Conservation (phyloP, 2,797 vertebrate genomes). For the Coregonus sp. region DNA sequence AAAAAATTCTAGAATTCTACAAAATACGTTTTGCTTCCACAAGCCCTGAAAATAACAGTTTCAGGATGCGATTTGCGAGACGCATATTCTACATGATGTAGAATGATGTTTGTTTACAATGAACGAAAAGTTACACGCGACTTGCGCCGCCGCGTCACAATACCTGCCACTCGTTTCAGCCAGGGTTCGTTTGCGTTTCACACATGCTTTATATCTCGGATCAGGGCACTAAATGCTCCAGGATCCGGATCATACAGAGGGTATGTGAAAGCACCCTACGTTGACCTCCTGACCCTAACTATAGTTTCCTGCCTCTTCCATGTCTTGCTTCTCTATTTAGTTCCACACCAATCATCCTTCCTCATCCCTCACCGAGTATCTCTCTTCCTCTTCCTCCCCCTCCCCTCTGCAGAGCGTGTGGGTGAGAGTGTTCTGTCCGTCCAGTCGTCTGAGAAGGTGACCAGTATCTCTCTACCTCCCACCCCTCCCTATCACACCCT, state of each 20-base stretch:
- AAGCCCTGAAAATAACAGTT: too few relatives aligned
- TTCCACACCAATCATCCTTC: neutral
- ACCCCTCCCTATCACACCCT: conserved; percentile 89
- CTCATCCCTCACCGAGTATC: neutral
- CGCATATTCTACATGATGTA: neutral
- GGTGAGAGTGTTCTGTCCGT: conserved; percentile 80
- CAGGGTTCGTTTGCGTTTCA: neutral
- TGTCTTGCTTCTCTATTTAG: neutral
- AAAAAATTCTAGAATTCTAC: too few relatives aligned
- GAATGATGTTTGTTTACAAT: neutral
- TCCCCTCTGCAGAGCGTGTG: conserved; percentile 76
- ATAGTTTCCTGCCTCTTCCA: neutral
- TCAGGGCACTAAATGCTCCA: neutral
- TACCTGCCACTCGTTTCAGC: neutral
- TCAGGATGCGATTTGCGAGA: neutral
- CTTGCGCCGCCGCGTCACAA: neutral
- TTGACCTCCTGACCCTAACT: neutral
- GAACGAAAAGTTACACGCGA: neutral
- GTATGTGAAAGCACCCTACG: neutral
- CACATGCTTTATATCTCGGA: neutral
- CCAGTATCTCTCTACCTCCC: conserved; percentile 87
- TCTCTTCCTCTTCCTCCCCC: neutral
- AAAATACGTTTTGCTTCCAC: too few relatives aligned
- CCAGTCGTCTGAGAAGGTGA: conserved; percentile 93
- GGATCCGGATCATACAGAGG: too few relatives aligned